Base-by-base conservation (phyloP, 2,113 vertebrate species). In the Acinonyx jubatus region DNA sequence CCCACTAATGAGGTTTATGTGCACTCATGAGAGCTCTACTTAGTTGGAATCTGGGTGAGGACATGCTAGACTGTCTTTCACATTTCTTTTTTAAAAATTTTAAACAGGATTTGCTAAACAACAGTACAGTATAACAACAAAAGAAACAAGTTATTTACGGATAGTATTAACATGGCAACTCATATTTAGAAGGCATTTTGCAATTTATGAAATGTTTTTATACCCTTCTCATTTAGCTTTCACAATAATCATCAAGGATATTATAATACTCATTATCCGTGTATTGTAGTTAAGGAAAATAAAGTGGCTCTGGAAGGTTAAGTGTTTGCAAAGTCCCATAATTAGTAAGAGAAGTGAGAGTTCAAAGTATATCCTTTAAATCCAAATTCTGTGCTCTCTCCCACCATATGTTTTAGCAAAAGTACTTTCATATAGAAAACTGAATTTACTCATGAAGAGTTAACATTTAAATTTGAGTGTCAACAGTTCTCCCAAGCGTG, bases 391-490 rank as follows among this genome's bases (percentile, higher is more conserved):
- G 61, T 68, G 23, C 9, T 92, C 36, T 33, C 21, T 82, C 61
- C 73, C 36, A 76, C n/a, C 25, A 29, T 74, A 63, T 29, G 10
- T 61, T 88, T 95, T 63, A 92, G 48, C 52, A 79, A 90, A 94
- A 76, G 15, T 61, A 74, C 13, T 57, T 94, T 85, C 61, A 48
- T 31, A 78, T 0, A 93, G 83, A 95, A 92, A 95, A 73, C 5
- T 84, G 63, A 66, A 93, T 84, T 96, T 84, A 50, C 45, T 92
- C 65, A 68, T 63, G 48, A 95, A 84, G 16, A 86, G 36, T 76
- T 94, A 94, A 94, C 57, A 96, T 79, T 92, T 94, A 81, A 92
- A 96, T 87, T 61, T 93, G 55, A 27, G 7, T 68, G 33, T 91
- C 89, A 93, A 89, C 29, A 73, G 50, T 78, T 78, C 61, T 84